phyloP scores from a whole-genome alignment of 2,888 invertebrate genomes.

The Tryphoninae sp. region DNA sequence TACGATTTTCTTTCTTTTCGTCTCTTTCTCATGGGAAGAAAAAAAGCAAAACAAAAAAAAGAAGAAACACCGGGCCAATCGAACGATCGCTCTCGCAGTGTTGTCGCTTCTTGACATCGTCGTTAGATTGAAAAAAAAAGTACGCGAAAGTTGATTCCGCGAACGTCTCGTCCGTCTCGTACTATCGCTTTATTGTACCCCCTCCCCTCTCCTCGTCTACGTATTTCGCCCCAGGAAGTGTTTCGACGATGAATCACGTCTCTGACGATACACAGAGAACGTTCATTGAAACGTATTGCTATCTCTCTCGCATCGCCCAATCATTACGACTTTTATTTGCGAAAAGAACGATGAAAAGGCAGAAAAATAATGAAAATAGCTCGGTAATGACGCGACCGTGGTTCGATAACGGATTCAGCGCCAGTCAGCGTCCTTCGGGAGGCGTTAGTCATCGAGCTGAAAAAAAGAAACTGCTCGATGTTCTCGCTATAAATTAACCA shows the following conservation, averaged over 20 bases:
- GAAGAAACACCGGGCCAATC: not conserved
- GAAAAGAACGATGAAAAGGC: constrained; percentile 6
- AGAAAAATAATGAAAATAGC: constrained; percentile 27
- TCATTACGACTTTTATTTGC: not conserved
- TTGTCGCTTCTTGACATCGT: constrained; percentile 1
- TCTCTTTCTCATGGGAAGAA: not conserved
- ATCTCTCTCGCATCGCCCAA: not conserved
- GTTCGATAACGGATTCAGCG: constrained; percentile 29
- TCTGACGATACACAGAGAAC: constrained; percentile 32
- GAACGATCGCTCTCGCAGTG: constrained; percentile 2
- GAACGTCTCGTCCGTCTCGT: not conserved
- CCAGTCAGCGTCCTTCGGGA: constrained; percentile 15
- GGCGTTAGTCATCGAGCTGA: not conserved
- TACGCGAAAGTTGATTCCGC: not conserved
- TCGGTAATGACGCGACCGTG: constrained; percentile 19
- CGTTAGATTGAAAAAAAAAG: not conserved
- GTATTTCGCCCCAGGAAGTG: constrained; percentile 61
- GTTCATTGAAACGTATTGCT: constrained; percentile 38
- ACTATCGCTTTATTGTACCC: not conserved
- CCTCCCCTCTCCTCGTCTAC: constrained; percentile 24
- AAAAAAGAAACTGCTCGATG: not conserved
- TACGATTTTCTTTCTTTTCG: constrained; percentile 38
- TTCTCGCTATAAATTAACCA: not conserved
- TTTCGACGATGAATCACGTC: constrained; percentile 62
- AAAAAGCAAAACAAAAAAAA: not conserved